phyloP scores from a whole-genome alignment of 2,113 vertebrate species.

The Scatophagus argus region DNA sequence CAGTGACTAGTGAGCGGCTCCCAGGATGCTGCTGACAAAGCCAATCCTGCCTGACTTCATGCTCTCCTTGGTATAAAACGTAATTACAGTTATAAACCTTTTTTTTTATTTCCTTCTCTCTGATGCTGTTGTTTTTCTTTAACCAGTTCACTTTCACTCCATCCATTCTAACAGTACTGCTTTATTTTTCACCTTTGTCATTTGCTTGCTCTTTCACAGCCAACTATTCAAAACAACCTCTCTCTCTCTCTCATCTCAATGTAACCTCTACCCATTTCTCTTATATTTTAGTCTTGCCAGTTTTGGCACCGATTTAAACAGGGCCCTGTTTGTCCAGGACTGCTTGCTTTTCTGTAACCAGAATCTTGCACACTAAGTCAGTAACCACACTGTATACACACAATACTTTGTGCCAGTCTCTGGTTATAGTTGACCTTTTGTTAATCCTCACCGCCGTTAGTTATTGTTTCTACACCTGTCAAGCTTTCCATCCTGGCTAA shows the following conservation, averaged over 20 bases:
- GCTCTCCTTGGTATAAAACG: conserved; percentile 64
- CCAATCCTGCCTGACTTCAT: conserved; percentile 54
- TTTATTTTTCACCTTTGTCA: conserved; percentile 1
- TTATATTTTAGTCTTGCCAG: neutral
- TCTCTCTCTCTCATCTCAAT: neutral
- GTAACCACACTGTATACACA: neutral
- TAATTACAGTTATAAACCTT: conserved; percentile 64
- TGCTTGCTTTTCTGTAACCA: neutral
- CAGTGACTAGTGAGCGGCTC: conserved; percentile 73
- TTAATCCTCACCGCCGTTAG: neutral
- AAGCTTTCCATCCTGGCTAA: neutral
- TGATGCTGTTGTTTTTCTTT: neutral
- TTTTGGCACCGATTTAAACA: neutral
- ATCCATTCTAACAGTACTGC: neutral
- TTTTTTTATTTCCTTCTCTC: neutral
- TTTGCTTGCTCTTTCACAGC: neutral
- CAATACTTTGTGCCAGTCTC: neutral
- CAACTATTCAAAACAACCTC: neutral
- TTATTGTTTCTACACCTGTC: neutral
- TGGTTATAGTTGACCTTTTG: neutral
- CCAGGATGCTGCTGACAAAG: conserved; percentile 72
- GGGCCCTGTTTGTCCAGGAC: too few species aligned
- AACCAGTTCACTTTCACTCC: neutral
- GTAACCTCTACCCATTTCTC: neutral
- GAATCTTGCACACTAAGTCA: neutral